Base-by-base conservation (phyloP, 2,797 vertebrate species). In the Lithobates sylvaticus region DNA sequence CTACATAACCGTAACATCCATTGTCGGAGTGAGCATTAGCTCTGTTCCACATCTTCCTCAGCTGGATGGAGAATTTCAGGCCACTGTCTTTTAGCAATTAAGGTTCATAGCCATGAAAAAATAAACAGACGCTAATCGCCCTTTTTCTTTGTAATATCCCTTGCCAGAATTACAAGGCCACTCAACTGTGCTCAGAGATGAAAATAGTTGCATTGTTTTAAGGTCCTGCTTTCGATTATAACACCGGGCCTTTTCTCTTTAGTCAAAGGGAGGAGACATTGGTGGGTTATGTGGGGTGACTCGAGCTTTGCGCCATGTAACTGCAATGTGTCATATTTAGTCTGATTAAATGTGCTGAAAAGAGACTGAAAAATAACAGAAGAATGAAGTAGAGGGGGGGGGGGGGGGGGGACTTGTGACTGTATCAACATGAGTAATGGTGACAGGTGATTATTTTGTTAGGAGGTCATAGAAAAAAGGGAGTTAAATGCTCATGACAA, bases 141-240 rank as follows among this genome's bases (percentile, higher is more conserved):
- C 73, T 72, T 32, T 67, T 71, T 71, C 36, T 84, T 69, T 42
- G 39, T 73, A 58, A 29, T n/a, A 64, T 73, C 47, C 3, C 42
- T 67, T 44, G 81, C 75, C 74, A 68, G n/a, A 16, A 73, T 68
- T 79, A 27, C 84, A 70, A 81, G 78, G 79, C 58, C 44, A 81
- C 78, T 69, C 69, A 65, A n/a, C 79, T 61, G 29, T 9, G 2
- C 36, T 74, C 42, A 54, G 78, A 23, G 47, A 73, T 78, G 76
- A 44, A 36, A 74, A 58, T 44, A 67, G 34, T 72, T 74, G 9
- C 42, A 87, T 80, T 80, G 70, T 84, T 74, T 39, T 44, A 26
- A 81, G 80, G 87, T 89, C 91, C 77, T 92, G 90, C 90, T 92
- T 92, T 78, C 89, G 88, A 91, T 93, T 90, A 91, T 91, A 89